These are phyloP conservation scores for Meandrusa payeni DNA, from an alignment of 2,888 invertebrate genomes.

Conservation along the genomic window DNA sequence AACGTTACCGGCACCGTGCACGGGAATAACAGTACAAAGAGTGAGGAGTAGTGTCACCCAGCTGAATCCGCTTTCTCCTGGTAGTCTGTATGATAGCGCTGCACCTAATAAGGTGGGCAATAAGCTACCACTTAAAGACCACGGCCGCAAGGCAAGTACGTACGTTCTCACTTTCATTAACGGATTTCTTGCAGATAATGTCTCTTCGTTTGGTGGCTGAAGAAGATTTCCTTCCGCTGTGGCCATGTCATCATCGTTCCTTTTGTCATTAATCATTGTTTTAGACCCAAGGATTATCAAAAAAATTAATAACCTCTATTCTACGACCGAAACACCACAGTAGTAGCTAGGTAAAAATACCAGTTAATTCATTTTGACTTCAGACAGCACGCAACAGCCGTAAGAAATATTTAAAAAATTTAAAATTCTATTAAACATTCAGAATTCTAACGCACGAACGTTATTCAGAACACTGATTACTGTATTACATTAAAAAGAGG, in stretches of 20 bases:
- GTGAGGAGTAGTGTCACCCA: conserved; percentile 90
- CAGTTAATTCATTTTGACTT: conserved; percentile 11
- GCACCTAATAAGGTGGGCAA: conserved; percentile 95
- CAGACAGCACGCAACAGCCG: neutral
- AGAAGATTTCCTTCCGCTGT: conserved; percentile 68
- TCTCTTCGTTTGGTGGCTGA: conserved; percentile 64
- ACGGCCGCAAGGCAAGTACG: conserved; percentile 93
- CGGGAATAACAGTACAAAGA: conserved; percentile 92
- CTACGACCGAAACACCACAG: neutral
- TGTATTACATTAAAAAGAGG: no score
- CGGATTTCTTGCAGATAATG: conserved; percentile 67
- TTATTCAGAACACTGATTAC: conserved; percentile 15
- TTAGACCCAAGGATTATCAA: neutral
- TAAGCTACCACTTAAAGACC: conserved; percentile 95
- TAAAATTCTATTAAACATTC: conserved; percentile 10
- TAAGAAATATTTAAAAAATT: neutral
- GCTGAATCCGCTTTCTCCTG: conserved; percentile 88
- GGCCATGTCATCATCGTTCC: conserved; percentile 53
- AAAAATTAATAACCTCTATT: conserved; percentile 18
- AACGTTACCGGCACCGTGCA: conserved; percentile 97
- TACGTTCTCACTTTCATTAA: conserved; percentile 94
- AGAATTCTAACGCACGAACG: conserved; percentile 19
- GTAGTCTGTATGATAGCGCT: conserved; percentile 91
- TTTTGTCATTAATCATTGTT: conserved; percentile 38
- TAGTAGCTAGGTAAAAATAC: conserved; percentile 2